These are phyloP conservation scores for Phainopepla nitens DNA, from an alignment of 2,113 vertebrate genomes.

Conservation along the genomic window DNA sequence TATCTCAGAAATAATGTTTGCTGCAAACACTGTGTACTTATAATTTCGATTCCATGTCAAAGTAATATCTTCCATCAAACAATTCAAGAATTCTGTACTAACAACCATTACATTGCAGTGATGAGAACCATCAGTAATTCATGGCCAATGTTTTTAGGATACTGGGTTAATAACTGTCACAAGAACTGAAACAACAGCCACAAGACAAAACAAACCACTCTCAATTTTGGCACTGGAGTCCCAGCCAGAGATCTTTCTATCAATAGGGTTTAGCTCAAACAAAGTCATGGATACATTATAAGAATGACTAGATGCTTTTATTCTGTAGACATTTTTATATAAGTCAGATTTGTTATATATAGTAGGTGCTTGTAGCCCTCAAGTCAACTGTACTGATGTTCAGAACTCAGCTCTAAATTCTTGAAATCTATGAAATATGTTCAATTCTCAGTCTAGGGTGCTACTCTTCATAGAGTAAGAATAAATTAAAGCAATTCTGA, in stretches of 20 bases:
- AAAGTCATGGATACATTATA: background rate
- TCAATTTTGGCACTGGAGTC: background rate
- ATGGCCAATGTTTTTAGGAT: background rate
- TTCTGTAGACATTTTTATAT: background rate
- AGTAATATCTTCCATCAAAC: background rate
- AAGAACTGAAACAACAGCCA: background rate
- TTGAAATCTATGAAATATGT: background rate
- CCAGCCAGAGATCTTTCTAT: fast-evolving
- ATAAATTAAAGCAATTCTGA: background rate
- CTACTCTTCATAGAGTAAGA: background rate
- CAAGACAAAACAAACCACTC: background rate
- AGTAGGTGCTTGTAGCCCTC: background rate
- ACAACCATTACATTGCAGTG: background rate
- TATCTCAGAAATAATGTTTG: background rate
- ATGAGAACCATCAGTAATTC: background rate
- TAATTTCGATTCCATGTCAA: background rate
- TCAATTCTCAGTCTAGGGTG: background rate
- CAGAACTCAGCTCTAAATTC: background rate
- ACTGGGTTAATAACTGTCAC: background rate
- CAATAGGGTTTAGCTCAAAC: background rate
- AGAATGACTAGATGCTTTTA: background rate
- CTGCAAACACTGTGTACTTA: background rate
- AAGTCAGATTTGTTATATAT: background rate
- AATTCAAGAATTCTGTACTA: background rate
- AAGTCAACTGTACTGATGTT: background rate